phyloP scores from a whole-genome alignment of 2,113 vertebrate species.

The Spilogale gracilis region DNA sequence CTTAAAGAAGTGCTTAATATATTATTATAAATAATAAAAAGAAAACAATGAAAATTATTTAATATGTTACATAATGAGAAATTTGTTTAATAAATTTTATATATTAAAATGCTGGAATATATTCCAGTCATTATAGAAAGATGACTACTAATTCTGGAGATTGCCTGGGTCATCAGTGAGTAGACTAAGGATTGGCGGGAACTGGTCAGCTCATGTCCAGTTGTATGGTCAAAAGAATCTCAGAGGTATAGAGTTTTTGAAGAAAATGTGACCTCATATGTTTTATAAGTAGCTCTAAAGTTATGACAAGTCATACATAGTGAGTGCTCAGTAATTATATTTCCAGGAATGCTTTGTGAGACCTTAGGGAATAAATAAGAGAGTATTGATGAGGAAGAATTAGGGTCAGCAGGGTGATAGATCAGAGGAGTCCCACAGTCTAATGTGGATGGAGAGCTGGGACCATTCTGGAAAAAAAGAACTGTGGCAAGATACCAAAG shows the following conservation, averaged over 20 bases:
- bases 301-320: neutral
- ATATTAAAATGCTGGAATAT: neutral
- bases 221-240: neutral
- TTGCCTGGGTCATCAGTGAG: neutral
- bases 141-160: neutral
- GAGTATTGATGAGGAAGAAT: neutral
- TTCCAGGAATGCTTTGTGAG: neutral
- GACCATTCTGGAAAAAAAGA: neutral
- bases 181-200: neutral
- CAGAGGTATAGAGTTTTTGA: neutral
- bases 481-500: no score
- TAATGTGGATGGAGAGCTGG: neutral
- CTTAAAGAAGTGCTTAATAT: neutral
- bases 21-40: constrained; percentile 46
- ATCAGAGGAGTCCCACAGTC: neutral
- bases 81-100: neutral
- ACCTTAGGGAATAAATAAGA: neutral
- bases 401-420: neutral
- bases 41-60: neutral
- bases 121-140: neutral
- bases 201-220: neutral
- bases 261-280: neutral
- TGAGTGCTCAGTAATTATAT: neutral
- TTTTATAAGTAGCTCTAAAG: neutral
- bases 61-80: neutral